Conservation (phyloP, 2,888 invertebrate species). For the Phortica magna region DNA sequence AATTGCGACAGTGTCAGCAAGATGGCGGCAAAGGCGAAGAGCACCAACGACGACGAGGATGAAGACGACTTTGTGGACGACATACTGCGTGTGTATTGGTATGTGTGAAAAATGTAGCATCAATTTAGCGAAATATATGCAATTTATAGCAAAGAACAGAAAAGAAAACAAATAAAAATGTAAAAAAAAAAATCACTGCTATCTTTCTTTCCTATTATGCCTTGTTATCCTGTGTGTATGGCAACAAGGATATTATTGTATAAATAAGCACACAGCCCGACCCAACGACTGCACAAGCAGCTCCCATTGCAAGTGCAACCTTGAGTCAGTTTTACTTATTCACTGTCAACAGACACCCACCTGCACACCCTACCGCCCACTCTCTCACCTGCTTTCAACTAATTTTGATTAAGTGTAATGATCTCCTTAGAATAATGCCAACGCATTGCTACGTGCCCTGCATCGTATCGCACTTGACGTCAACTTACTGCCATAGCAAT, state of each 20-base stretch:
- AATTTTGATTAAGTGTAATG: constrained; percentile 57
- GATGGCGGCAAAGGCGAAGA: constrained; percentile 52
- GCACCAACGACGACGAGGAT: constrained; percentile 58
- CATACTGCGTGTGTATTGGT: background rate
- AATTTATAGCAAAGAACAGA: background rate
- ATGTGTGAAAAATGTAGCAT: background rate
- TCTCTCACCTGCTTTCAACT: constrained; percentile 3
- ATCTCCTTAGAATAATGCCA: constrained; percentile 35
- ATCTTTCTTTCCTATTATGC: too few relatives aligned
- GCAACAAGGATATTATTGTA: too few relatives aligned
- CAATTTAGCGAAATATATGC: background rate
- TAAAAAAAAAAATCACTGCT: background rate
- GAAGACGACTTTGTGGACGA: background rate
- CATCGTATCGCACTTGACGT: constrained; percentile 32
- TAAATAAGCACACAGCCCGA: too few relatives aligned
- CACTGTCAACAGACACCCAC: background rate
- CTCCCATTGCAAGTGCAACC: too few relatives aligned
- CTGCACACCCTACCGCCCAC: background rate
- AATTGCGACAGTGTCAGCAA: constrained; percentile 49
- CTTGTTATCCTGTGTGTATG: too few relatives aligned
- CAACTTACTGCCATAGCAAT: background rate
- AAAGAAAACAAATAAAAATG: background rate
- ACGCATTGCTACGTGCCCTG: constrained; percentile 43
- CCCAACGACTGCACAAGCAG: too few relatives aligned
- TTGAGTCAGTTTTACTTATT: too few relatives aligned